Percentiles rank a stretch among this genome's conserved stretches.
Evolutionary conservation across 1,140 invertebrate species (phyloP).

Genomic region (Pseudobourletiella spinata): DNA sequence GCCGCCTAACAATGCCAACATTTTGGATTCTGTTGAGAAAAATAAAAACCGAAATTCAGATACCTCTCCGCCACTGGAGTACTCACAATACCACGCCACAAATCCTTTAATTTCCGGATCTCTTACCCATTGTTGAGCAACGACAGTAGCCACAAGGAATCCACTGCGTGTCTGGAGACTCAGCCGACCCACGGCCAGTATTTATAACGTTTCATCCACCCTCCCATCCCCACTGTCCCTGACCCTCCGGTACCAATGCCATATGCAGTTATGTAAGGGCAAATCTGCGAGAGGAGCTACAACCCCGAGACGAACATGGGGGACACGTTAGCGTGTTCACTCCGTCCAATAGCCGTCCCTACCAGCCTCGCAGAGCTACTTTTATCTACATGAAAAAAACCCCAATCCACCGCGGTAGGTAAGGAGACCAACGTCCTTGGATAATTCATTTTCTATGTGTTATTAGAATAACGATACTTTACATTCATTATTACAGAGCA

Average conservation of each 20-base stretch:
- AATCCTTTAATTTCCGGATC: neutral
- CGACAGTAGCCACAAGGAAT: neutral
- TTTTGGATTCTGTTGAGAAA: slow-evolving; percentile 7
- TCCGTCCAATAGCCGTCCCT: no score
- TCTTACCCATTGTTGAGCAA: slow-evolving; percentile 11
- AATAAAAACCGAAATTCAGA: neutral
- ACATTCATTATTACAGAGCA: neutral
- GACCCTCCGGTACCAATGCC: no score
- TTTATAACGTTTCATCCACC: slow-evolving; percentile 8
- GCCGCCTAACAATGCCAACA: neutral
- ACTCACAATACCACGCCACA: neutral
- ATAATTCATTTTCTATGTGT: no score
- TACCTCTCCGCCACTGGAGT: neutral
- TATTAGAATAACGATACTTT: no score
- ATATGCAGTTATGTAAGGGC: no score
- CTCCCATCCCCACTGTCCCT: neutral
- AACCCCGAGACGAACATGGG: no score
- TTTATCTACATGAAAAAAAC: no score
- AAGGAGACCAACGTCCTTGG: no score
- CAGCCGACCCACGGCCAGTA: neutral
- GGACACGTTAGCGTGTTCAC: no score
- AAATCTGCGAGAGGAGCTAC: no score
- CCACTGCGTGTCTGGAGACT: neutral
- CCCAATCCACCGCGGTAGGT: no score
- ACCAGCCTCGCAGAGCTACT: no score